A percentile compares a stretch with the other conserved stretches of the same genome.
These are phyloP conservation scores for Sebastes matsubarae DNA, from an alignment of 2,797 vertebrate species.

Conservation along the genomic window DNA sequence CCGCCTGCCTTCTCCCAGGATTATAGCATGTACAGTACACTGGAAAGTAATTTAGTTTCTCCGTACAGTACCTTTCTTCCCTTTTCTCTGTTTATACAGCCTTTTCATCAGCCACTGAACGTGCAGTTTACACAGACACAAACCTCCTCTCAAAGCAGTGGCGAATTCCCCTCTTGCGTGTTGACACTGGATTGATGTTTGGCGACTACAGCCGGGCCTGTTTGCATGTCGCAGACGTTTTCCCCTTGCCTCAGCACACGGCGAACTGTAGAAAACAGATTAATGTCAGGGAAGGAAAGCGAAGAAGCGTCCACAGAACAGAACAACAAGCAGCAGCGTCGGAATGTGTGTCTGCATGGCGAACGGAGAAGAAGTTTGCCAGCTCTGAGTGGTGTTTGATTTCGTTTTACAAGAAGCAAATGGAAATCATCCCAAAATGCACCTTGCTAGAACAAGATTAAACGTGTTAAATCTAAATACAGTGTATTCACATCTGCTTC, in stretches of 20 bases:
- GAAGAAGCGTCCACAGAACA: not conserved
- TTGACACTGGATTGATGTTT: constrained; percentile 38
- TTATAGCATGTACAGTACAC: constrained; percentile 56
- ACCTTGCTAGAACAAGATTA: not conserved
- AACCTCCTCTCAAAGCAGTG: constrained; percentile 27
- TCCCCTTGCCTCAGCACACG: not conserved
- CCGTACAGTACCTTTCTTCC: constrained; percentile 21
- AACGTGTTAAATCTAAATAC: constrained; percentile 8
- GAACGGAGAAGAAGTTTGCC: not conserved
- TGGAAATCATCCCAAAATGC: constrained; percentile 23
- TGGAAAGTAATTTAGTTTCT: constrained; percentile 53
- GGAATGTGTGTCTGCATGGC: not conserved
- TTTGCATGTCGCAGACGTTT: constrained; percentile 21
- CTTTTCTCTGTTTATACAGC: constrained; percentile 38
- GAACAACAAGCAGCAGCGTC: constrained; percentile 3
- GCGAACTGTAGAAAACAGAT: constrained; percentile 18
- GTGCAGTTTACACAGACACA: constrained; percentile 41
- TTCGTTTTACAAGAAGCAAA: not conserved
- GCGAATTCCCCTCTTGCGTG: constrained; percentile 37
- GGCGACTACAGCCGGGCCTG: constrained; percentile 15
- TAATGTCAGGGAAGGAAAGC: constrained; percentile 24
- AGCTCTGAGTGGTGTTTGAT: constrained; percentile 19
- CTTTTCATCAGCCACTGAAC: constrained; percentile 33
- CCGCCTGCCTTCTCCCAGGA: constrained; percentile 50
- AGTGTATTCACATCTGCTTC: constrained; percentile 4